Evolutionary conservation across 1,140 invertebrate species (phyloP), one percentile per base, ranked within the genome.

Genomic region (Adoxophyes honmai): DNA sequence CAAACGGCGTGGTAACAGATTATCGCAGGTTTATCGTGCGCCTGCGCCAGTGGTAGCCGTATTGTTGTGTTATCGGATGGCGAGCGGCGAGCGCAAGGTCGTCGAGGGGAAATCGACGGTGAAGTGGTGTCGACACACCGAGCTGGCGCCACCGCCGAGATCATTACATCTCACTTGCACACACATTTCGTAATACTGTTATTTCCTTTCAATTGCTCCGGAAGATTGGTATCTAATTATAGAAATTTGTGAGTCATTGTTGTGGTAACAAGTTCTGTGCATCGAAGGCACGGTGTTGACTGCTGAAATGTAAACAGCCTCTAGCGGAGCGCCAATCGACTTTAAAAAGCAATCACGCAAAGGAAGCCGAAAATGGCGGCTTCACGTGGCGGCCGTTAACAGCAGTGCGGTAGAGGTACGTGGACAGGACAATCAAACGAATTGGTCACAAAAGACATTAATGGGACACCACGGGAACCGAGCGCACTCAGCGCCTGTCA

Each of bases 61-160:
- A 52, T 52, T 52, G 71, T 64, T 72, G 68, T 75, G 69, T 81
- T 85, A 80, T 75, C 73, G 73, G 57, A 64, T 62, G 64, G 64
- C 70, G 75, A 73, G 70, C 66, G 72, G 62, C 63, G 55, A 69
- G 70, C 59, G 55, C 84, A 86, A 88, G 85, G 85, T 83, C 85
- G 75, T 73, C 75, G 80, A 83, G 81, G 82, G 82, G 76, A 88
- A 86, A 86, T 79, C 74, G 74, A 34, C 34, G 44, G n/a, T 14
- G 38, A 11, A 28, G 14, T 38, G 37, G 35, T 55, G 16, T 35
- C 35, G 11, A 55, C 53, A 39, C 28, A 16, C 14, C n/a, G 7
- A 39, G 16, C 15, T 55, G 61, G 64, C 68, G 34, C 51, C 63
- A 68, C 61, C 72, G 42, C 21, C 21, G 16, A 48, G 42, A 44